Evolutionary conservation across 2,888 invertebrate genomes (phyloP), one percentile per base, ranked within the genome.

Genomic region (Pomacea canaliculata): DNA sequence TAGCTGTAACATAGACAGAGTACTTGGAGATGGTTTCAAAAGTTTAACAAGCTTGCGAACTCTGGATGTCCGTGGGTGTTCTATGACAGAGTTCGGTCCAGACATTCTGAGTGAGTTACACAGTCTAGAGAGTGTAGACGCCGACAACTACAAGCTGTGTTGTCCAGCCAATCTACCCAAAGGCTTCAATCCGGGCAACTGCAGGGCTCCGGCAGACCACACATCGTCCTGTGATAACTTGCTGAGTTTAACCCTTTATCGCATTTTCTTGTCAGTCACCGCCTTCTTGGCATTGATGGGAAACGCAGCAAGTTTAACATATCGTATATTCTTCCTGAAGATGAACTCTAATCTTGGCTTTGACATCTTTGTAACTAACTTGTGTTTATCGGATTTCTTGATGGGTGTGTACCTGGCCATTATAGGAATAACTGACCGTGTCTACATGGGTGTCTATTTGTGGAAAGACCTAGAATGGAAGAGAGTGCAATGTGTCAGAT

Each of bases 191-290:
- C 23, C 49, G 51, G 19, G 46, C 4, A 27, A 48, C 1, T 79
- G 79, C 56, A 27, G n/a, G 4, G 76, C 79, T 2, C 79, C 79
- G 0, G 65, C 56, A 27, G 76, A 79, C 19, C 76, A 79, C 23
- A 70, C 76, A 27, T 76, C 76, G 16, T 79, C 79, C 7, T 79
- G 79, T 62, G 65, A 59, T 16, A 76, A 76, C 46, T 67, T 79
- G 13, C 65, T 79, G 51, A 67, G 73, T 18, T 73, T 74, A 0
- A 10, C 56, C 18, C 27, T 70, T 4, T 27, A 73, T n/a, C 73
- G 79, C 1, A 76, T 60, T 3, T 66, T 73, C 7, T 65, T 79
- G 7, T 79, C 76, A 76, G 37, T 76, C 8, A 66, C 73, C 63
- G 73, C 71, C 4, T 23, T 63, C 3, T n/a, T 79, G 68, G 62